A percentile compares a stretch with the other conserved stretches of the same genome.
phyloP scores from a whole-genome alignment of 2,888 invertebrate genomes.

The Chalcosyrphus nemorum region DNA sequence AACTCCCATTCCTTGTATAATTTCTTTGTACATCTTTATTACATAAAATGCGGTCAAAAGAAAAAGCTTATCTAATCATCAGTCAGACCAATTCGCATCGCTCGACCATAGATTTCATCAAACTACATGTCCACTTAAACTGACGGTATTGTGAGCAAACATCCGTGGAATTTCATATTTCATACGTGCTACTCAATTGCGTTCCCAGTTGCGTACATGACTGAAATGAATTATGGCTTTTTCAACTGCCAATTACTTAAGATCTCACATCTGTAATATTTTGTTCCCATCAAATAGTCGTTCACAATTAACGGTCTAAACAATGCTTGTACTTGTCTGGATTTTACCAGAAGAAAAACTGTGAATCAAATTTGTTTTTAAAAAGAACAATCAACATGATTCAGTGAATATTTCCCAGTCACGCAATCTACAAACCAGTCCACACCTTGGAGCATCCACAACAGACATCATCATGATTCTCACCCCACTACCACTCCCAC shows the following conservation, averaged over 20 bases:
- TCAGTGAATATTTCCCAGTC: conserved; percentile 43
- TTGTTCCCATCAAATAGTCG: conserved; percentile 42
- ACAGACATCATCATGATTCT: conserved; percentile 15
- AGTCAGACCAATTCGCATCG: not conserved
- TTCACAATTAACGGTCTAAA: conserved; percentile 42
- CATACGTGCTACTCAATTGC: not conserved
- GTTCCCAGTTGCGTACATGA: conserved; percentile 31
- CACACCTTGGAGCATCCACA: conserved; percentile 19
- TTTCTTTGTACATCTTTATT: not conserved
- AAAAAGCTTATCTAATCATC: conserved; percentile 1
- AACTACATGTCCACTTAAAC: conserved; percentile 1
- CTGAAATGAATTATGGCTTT: conserved; percentile 47
- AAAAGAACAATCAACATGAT: conserved; percentile 60
- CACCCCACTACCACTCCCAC: conserved; percentile 32
- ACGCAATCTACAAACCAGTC: conserved; percentile 18
- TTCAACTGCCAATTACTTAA: conserved; percentile 55
- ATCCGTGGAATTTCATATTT: conserved; percentile 16
- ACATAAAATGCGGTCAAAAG: not conserved
- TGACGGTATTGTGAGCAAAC: not conserved
- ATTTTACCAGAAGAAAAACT: conserved; percentile 30
- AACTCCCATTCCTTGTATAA: no score
- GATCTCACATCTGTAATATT: conserved; percentile 45
- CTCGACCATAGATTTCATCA: not conserved
- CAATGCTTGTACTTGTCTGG: conserved; percentile 48
- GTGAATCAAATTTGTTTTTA: conserved; percentile 22